Evolutionary conservation across 1,140 invertebrate genomes (phyloP).

Genomic region (Uloborus diversus): DNA sequence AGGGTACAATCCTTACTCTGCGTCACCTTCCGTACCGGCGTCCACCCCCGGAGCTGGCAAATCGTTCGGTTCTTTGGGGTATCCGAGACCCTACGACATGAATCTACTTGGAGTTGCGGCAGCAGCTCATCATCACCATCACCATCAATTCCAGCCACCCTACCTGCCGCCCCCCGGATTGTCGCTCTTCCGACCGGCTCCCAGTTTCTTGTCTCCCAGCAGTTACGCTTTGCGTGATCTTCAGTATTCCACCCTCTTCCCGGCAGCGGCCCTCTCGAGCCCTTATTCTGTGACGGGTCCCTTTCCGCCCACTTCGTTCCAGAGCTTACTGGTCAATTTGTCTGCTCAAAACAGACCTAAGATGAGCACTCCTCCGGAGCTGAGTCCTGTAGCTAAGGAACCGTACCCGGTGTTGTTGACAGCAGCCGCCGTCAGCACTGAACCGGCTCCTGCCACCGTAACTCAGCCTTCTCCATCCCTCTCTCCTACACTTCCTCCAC

Average conservation of each 20-base stretch:
- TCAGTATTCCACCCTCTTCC: slow-evolving; percentile 33
- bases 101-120: slow-evolving; percentile 12
- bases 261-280: slow-evolving; percentile 29
- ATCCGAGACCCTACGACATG: slow-evolving; percentile 37
- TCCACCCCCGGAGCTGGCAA: slow-evolving; percentile 15
- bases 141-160: slow-evolving; percentile 15
- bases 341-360: slow-evolving; percentile 73
- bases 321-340: slow-evolving; percentile 83
- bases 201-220: slow-evolving; percentile 21
- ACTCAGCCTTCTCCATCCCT: slow-evolving; percentile 28
- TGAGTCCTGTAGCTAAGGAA: slow-evolving; percentile 22
- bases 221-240: slow-evolving; percentile 42
- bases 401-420: slow-evolving; percentile 16
- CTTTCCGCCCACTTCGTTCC: slow-evolving; percentile 75
- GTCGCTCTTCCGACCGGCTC: slow-evolving; percentile 30
- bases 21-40: slow-evolving; percentile 38
- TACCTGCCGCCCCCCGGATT: slow-evolving; percentile 31
- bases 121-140: slow-evolving; percentile 31
- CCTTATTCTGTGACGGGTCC: slow-evolving; percentile 40
- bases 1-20: slow-evolving; percentile 51
- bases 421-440: background rate
- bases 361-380: slow-evolving; percentile 46
- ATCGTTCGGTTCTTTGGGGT: slow-evolving; percentile 35
- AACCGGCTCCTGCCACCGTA: slow-evolving; percentile 20
- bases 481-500: slow-evolving; percentile 22